A percentile compares a stretch with the other conserved stretches of the same genome.
Conservation (phyloP, 2,797 vertebrate genomes). For the Varecia variegata region DNA sequence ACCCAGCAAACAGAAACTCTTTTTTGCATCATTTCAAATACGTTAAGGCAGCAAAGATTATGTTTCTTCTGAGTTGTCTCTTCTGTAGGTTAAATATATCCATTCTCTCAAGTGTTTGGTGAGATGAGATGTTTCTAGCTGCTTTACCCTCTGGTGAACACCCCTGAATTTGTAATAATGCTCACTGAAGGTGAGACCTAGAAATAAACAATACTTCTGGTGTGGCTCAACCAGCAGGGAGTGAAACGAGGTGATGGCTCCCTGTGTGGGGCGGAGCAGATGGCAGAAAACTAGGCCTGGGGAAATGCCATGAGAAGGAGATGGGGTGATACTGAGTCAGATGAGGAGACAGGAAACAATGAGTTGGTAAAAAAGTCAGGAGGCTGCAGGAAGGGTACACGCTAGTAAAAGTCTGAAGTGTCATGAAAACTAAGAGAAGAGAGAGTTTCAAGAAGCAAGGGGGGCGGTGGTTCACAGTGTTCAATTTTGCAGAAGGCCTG, state of each 20-base stretch:
- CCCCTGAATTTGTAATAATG: background rate
- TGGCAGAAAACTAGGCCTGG: background rate
- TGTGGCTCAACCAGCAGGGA: background rate
- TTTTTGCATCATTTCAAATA: background rate
- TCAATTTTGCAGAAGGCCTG: background rate
- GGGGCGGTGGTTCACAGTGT: too few species aligned
- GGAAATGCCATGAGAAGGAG: background rate
- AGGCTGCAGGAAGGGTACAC: background rate
- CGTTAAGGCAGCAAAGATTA: background rate
- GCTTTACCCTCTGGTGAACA: background rate
- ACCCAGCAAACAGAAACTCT: background rate
- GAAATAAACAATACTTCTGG: background rate
- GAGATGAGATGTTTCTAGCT: background rate
- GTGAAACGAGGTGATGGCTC: background rate
- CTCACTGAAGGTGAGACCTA: background rate
- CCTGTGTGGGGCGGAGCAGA: background rate
- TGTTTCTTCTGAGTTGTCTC: background rate
- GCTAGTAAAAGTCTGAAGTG: background rate
- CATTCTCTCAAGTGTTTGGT: background rate
- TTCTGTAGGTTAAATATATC: background rate
- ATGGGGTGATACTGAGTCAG: background rate
- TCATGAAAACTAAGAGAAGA: background rate
- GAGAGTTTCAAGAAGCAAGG: background rate
- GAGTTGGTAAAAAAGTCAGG: background rate
- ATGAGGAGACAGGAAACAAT: background rate